phyloP scores from a whole-genome alignment of 2,888 invertebrate species.

The Leptura quadrifasciata region DNA sequence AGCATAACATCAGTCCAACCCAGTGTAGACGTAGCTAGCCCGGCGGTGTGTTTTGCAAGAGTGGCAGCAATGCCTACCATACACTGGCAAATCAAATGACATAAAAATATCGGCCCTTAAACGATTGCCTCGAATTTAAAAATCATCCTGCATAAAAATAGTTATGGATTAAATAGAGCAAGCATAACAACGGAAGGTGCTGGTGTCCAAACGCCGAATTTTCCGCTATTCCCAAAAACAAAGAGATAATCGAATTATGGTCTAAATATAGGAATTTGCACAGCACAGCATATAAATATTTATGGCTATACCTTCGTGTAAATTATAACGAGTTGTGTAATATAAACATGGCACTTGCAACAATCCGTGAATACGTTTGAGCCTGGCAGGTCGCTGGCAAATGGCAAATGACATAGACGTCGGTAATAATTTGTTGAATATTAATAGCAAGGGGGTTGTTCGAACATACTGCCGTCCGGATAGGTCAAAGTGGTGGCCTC shows the following conservation, averaged over 20 bases:
- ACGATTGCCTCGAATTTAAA: too few species aligned
- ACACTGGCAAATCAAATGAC: too few species aligned
- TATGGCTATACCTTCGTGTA: constrained; percentile 34
- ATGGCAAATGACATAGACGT: constrained; percentile 28
- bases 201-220: not conserved
- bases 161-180: too few species aligned
- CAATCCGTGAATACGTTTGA: constrained; percentile 33
- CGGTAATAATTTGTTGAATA: constrained; percentile 39
- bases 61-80: too few species aligned
- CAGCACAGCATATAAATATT: constrained; percentile 24
- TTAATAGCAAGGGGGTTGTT: constrained; percentile 35
- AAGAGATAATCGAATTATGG: constrained; percentile 4
- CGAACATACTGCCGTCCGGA: constrained; percentile 1
- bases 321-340: constrained; percentile 32
- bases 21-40: too few species aligned
- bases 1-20: too few species aligned
- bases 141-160: too few species aligned
- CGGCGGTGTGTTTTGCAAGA: too few species aligned
- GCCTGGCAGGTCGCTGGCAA: constrained; percentile 25
- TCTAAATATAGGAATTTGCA: constrained; percentile 11
- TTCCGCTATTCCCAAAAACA: not conserved
- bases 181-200: not conserved
- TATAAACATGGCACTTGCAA: constrained; percentile 37
- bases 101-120: too few species aligned
- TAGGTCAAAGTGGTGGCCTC: constrained; percentile 12